Conservation (phyloP, 2,888 invertebrate genomes). For the Chrysina gloriosa region DNA sequence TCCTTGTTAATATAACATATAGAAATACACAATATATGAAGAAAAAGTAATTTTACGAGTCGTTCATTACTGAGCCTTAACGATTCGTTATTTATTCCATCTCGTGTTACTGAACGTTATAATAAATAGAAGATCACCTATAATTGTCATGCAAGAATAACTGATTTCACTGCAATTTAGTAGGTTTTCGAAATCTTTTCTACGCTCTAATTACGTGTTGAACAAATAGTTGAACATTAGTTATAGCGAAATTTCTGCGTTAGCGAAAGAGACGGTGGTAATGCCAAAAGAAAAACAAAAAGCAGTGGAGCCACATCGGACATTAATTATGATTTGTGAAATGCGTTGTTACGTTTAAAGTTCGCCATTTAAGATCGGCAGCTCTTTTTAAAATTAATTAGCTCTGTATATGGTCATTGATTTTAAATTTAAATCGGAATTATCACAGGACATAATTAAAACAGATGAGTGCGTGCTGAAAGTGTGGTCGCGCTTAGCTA, state of each 20-base stretch:
- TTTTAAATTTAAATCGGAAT: conserved; percentile 40
- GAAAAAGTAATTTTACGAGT: conserved; percentile 16
- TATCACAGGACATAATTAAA: conserved; percentile 34
- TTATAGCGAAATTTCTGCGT: conserved; percentile 24
- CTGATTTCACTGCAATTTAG: conserved; percentile 20
- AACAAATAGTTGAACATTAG: conserved; percentile 20
- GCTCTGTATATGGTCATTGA: conserved; percentile 33
- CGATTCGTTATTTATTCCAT: conserved; percentile 31
- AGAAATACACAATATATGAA: neutral
- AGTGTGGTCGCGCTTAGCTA: conserved; percentile 33
- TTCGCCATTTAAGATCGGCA: conserved; percentile 12
- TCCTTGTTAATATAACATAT: conserved; percentile 11
- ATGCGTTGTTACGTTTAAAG: conserved; percentile 26
- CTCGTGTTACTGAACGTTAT: conserved; percentile 17
- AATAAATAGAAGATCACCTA: conserved; percentile 32
- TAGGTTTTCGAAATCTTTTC: conserved; percentile 14
- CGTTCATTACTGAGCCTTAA: conserved; percentile 6
- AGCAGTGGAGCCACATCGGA: neutral
- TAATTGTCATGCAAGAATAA: conserved; percentile 31
- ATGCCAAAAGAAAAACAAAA: conserved; percentile 17
- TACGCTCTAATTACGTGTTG: conserved; percentile 15
- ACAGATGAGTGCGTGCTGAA: conserved; percentile 31
- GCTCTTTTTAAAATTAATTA: conserved; percentile 34
- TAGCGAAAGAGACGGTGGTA: conserved; percentile 7
- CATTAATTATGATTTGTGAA: conserved; percentile 37